Evolutionary conservation across 2,113 vertebrate genomes (phyloP).

Genomic region (Lepisosteus osseus): DNA sequence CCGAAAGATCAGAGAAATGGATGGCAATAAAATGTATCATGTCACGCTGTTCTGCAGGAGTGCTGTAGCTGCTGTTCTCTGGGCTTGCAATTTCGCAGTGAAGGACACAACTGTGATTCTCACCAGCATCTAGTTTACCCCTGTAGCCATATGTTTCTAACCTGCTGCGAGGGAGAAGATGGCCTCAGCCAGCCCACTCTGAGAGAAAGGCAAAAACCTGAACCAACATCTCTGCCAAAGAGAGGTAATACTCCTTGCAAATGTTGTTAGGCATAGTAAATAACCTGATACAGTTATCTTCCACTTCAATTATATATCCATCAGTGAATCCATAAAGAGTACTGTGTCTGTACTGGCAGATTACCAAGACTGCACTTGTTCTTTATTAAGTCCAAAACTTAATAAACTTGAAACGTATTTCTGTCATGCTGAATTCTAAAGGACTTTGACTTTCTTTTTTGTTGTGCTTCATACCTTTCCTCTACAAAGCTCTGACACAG

Average conservation of each 20-base stretch:
- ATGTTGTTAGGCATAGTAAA: no score
- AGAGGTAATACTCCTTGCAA: slow-evolving; percentile 60
- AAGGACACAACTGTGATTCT: slow-evolving; percentile 67
- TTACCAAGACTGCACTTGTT: no score
- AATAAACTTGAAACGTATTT: no score
- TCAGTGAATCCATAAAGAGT: no score
- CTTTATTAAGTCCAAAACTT: no score
- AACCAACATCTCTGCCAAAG: slow-evolving; percentile 53
- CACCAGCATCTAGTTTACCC: slow-evolving; percentile 80
- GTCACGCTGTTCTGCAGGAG: slow-evolving; percentile 62
- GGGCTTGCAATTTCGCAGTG: slow-evolving; percentile 67
- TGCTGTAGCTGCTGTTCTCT: slow-evolving; percentile 90
- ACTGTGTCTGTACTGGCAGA: no score
- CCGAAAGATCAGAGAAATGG: slow-evolving; percentile 4
- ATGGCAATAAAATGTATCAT: background rate
- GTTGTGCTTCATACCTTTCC: no score
- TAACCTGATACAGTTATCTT: no score
- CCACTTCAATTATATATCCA: no score
- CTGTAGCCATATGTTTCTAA: slow-evolving; percentile 82
- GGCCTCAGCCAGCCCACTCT: slow-evolving; percentile 57
- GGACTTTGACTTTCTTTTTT: no score
- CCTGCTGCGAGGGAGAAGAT: slow-evolving; percentile 81
- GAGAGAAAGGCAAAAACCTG: slow-evolving; percentile 62
- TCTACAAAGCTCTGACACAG: no score
- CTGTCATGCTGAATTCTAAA: no score